Evolutionary conservation across 2,113 vertebrate species (phyloP).

Genomic region (Charina bottae): DNA sequence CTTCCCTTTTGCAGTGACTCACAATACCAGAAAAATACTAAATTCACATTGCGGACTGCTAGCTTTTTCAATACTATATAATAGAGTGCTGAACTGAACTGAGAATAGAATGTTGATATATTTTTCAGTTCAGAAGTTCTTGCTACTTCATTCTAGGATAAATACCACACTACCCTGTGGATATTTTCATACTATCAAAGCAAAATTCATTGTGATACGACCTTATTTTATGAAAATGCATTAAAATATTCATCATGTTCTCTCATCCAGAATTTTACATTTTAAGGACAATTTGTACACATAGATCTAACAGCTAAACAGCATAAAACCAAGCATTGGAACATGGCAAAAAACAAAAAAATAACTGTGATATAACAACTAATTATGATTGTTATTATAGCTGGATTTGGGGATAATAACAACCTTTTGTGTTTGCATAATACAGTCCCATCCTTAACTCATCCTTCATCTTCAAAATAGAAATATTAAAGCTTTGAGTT

Average conservation of each 20-base stretch:
- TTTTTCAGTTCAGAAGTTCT: neutral
- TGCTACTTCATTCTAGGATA: neutral
- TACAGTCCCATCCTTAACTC: neutral
- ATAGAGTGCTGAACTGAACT: conserved; percentile 9
- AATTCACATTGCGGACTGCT: conserved; percentile 13
- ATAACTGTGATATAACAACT: neutral
- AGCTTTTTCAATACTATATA: conserved; percentile 24
- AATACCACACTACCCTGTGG: neutral
- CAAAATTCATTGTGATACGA: neutral
- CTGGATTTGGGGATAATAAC: too few species aligned
- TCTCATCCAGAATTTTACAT: neutral
- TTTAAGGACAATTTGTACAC: neutral
- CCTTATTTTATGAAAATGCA: neutral
- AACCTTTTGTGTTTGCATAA: too few species aligned
- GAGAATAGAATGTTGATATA: neutral
- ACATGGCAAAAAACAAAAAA: neutral
- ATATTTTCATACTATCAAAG: neutral
- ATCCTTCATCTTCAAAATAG: neutral
- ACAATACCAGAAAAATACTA: conserved; percentile 40
- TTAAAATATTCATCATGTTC: neutral
- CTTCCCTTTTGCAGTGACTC: conserved; percentile 59
- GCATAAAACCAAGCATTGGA: neutral
- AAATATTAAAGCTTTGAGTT: neutral
- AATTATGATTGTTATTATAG: neutral
- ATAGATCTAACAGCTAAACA: neutral